These are phyloP conservation scores for Phrynosoma blainvillii DNA, from an alignment of 2,113 vertebrate species.

Conservation along the genomic window DNA sequence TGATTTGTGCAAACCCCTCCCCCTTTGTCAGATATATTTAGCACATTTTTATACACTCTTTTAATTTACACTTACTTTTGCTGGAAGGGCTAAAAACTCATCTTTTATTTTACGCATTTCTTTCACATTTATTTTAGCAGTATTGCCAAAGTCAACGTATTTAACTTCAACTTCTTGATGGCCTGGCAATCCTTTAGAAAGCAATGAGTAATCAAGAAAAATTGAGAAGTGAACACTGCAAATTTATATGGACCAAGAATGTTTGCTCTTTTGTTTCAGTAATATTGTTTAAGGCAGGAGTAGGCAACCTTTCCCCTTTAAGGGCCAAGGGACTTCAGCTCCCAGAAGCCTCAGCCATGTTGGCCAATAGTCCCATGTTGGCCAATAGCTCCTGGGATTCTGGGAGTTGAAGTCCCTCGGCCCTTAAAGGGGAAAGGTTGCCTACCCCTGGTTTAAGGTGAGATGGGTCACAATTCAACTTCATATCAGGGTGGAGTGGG, in stretches of 20 bases:
- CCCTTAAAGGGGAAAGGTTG: no score
- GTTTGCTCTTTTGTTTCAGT: background rate
- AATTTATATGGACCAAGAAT: background rate
- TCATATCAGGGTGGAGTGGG: no score
- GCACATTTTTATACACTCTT: slow-evolving; percentile 8
- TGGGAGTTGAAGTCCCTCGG: no score
- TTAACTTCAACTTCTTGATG: slow-evolving; percentile 80
- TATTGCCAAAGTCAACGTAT: slow-evolving; percentile 88
- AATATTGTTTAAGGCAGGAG: no score
- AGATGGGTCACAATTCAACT: no score
- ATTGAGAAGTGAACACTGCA: background rate
- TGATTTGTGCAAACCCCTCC: no score
- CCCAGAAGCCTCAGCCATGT: no score
- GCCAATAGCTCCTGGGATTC: no score
- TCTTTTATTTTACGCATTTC: slow-evolving; percentile 85
- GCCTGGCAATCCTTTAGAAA: slow-evolving; percentile 80
- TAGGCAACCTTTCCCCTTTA: no score
- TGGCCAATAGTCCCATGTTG: no score
- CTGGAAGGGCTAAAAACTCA: slow-evolving; percentile 85
- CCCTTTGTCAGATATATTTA: background rate
- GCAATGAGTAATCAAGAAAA: background rate
- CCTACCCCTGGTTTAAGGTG: no score
- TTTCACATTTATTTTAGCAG: slow-evolving; percentile 75
- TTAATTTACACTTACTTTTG: slow-evolving; percentile 80
- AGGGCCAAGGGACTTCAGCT: no score